Evolutionary conservation across 2,113 vertebrate genomes (phyloP).

Genomic region (Irena cyanogastra): DNA sequence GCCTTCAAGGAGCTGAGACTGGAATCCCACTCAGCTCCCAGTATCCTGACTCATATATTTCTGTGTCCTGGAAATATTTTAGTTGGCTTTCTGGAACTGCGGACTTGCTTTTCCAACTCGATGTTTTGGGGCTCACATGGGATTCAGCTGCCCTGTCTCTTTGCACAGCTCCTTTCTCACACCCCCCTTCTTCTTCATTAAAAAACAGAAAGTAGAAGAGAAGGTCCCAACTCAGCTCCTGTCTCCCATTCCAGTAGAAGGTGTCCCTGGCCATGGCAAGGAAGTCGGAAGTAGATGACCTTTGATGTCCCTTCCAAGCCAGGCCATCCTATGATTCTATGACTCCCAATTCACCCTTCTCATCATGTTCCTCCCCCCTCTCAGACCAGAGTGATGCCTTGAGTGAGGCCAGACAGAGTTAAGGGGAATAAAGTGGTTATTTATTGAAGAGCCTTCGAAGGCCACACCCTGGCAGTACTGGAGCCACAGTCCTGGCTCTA

Average conservation of each 20-base stretch:
- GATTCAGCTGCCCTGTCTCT: background rate
- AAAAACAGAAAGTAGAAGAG: background rate
- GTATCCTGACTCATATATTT: background rate
- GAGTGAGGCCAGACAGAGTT: too few species aligned
- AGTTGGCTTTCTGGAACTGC: background rate
- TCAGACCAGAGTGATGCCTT: too few species aligned
- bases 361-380: background rate
- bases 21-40: background rate
- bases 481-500: too few species aligned
- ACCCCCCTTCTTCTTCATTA: background rate
- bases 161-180: background rate
- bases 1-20: background rate
- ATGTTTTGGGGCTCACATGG: background rate
- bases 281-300: background rate
- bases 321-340: background rate
- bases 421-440: too few species aligned
- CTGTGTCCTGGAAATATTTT: background rate
- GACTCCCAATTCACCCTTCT: background rate
- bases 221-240: background rate
- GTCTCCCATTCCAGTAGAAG: background rate
- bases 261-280: background rate
- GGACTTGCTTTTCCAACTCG: background rate
- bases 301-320: background rate
- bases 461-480: too few species aligned
- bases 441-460: too few species aligned